phyloP scores from a whole-genome alignment of 1,140 invertebrate species.

The Mizuhopecten yessoensis region DNA sequence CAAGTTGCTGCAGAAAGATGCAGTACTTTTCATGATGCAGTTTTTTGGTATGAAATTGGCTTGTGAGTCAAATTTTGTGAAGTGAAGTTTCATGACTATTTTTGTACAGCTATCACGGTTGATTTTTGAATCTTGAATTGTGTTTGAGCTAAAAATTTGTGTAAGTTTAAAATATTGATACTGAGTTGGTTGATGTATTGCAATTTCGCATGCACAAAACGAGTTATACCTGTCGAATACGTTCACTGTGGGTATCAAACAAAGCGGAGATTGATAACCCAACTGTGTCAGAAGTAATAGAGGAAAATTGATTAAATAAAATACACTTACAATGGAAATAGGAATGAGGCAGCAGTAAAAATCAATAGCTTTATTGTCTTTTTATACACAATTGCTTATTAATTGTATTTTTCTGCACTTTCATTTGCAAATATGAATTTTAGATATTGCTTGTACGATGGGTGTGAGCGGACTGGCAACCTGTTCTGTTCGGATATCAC shows the following conservation, averaged over 20 bases:
- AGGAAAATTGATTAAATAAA: slow-evolving; percentile 35
- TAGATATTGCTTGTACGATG: not conserved
- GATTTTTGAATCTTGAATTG: not conserved
- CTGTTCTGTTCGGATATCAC: not conserved
- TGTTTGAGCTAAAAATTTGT: slow-evolving; percentile 23
- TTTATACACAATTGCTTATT: slow-evolving; percentile 36
- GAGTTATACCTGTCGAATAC: not conserved
- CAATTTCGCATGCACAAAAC: slow-evolving; percentile 34
- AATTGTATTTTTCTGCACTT: slow-evolving; percentile 39
- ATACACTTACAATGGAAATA: slow-evolving; percentile 18
- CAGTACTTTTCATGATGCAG: not conserved
- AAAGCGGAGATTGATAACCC: slow-evolving; percentile 7
- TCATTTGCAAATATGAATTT: slow-evolving; percentile 22
- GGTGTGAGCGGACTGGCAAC: not conserved
- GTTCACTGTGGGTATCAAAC: not conserved
- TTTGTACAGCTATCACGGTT: not conserved
- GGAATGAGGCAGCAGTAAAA: not conserved
- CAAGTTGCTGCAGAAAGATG: too few relatives aligned
- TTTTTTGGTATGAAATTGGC: not conserved
- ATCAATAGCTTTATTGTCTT: slow-evolving; percentile 28
- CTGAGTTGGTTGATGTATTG: not conserved
- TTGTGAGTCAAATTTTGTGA: not conserved
- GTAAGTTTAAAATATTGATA: slow-evolving; percentile 1
- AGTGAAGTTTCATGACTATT: not conserved
- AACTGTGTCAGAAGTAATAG: not conserved